Conservation (phyloP, 2,888 invertebrate species). For the Pimpla rufipes region DNA sequence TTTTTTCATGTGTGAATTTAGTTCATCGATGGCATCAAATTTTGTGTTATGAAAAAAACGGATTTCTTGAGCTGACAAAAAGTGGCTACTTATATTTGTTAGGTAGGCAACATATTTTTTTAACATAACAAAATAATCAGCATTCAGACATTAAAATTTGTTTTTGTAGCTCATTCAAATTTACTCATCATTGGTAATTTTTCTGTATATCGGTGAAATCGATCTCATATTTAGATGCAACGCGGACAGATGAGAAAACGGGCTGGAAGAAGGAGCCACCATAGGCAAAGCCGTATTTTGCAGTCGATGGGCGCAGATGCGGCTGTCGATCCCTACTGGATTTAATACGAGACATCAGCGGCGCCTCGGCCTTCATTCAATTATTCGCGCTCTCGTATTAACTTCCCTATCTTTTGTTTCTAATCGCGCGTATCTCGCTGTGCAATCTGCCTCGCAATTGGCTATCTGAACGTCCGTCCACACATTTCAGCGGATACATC, state of each 20-base stretch:
- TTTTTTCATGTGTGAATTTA: background rate
- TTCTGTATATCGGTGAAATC: too few species aligned
- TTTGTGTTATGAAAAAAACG: too few species aligned
- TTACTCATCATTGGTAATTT: too few species aligned
- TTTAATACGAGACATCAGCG: slow-evolving; percentile 66
- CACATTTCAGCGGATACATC: background rate
- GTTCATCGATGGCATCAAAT: too few species aligned
- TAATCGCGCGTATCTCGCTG: slow-evolving; percentile 45
- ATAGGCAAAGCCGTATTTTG: background rate
- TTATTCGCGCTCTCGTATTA: slow-evolving; percentile 65
- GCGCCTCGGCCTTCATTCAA: slow-evolving; percentile 63
- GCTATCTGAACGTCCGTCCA: background rate
- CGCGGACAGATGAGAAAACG: too few species aligned
- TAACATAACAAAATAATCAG: too few species aligned
- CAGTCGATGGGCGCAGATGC: slow-evolving; percentile 26
- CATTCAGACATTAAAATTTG: too few species aligned
- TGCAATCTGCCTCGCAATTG: background rate
- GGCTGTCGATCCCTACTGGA: slow-evolving; percentile 56
- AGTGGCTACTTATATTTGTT: too few species aligned
- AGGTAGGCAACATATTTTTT: too few species aligned
- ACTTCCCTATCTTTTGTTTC: slow-evolving; percentile 60
- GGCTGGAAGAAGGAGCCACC: background rate
- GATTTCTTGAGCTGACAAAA: too few species aligned
- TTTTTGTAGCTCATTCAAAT: too few species aligned
- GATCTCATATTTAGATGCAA: too few species aligned